Base-by-base conservation (phyloP, 2,888 invertebrate species). In the Hydriomena furcata region DNA sequence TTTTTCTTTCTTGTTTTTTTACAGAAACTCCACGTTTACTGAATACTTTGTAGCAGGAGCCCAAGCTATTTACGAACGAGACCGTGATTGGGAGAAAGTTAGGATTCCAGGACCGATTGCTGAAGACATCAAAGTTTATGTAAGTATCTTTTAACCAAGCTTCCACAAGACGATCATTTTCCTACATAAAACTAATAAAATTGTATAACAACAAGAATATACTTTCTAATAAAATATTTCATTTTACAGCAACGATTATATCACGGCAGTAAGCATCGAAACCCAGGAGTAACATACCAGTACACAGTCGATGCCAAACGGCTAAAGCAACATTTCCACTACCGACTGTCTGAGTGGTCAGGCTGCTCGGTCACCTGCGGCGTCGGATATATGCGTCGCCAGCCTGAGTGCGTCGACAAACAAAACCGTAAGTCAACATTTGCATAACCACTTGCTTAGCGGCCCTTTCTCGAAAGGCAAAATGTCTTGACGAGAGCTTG, bases 31-130 rank as follows among this genome's bases (percentile, higher is more conserved):
- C 60, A 93, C 93, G 11, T 76, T 93, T 85, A 94, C 95, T 36
- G 97, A 97, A 82, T 97, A 97, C 78, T 92, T 93, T 59, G 94
- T 96, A 42, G 96, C 95, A 8, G 96, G 95, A 40, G 92, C 95
- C 1, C 93, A 94, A 58, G 93, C 96, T 37, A 92, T 96, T 55
- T 97, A 97, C 84, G 94, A 94, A 79, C 91, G 96, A 61, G 93
- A 93, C 64, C 92, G 94, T 66, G 94, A 96, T 68, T 93, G 93
- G 88, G 97, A 97, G 79, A 94, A 94, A 76, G 93, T 97, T 17
- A 91, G 92, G 65, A 95, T 97, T 66, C 94, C 94, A 40, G 97
- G 97, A 64, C 97, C 97, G 13, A 93, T 96, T 55, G 92, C 92
- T 58, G 95, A 96, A 84, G 93, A 95, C 62, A 94, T 97, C 60